A percentile compares a stretch with the other conserved stretches of the same genome.
These are phyloP conservation scores for Gymnorhina tibicen DNA, from an alignment of 2,113 vertebrate genomes.

Conservation along the genomic window DNA sequence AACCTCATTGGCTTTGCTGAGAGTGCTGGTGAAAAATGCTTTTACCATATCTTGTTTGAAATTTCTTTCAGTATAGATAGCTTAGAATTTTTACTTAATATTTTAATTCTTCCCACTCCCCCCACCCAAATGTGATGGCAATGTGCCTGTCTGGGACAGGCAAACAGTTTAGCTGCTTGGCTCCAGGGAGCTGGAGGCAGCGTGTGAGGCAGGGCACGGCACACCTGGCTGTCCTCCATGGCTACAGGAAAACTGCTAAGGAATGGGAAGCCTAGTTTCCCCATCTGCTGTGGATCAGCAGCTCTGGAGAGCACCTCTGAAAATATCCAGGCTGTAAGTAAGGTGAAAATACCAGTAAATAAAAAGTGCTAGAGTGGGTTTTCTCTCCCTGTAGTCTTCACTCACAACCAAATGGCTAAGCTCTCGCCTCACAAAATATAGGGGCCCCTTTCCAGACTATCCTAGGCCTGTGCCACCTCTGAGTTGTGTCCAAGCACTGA, in stretches of 20 bases:
- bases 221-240: not conserved
- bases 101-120: not conserved
- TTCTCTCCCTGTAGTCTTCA: not conserved
- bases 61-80: not conserved
- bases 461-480: not conserved
- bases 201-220: fast-evolving
- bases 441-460: not conserved
- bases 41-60: not conserved
- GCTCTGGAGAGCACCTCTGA: not conserved
- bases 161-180: not conserved
- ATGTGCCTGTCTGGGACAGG: not conserved
- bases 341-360: not conserved
- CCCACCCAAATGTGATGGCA: not conserved
- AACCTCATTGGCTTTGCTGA: not conserved
- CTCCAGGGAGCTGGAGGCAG: not conserved
- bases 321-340: not conserved
- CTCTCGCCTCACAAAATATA: not conserved
- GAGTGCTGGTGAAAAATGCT: not conserved
- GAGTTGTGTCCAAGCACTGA: not conserved
- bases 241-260: not conserved
- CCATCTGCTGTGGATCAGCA: not conserved
- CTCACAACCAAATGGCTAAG: not conserved
- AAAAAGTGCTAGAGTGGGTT: not conserved
- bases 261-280: not conserved
- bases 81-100: not conserved